A percentile compares a stretch with the other conserved stretches of the same genome.
Conservation (phyloP, 2,888 invertebrate species). For the Scotopteryx bipunctaria region DNA sequence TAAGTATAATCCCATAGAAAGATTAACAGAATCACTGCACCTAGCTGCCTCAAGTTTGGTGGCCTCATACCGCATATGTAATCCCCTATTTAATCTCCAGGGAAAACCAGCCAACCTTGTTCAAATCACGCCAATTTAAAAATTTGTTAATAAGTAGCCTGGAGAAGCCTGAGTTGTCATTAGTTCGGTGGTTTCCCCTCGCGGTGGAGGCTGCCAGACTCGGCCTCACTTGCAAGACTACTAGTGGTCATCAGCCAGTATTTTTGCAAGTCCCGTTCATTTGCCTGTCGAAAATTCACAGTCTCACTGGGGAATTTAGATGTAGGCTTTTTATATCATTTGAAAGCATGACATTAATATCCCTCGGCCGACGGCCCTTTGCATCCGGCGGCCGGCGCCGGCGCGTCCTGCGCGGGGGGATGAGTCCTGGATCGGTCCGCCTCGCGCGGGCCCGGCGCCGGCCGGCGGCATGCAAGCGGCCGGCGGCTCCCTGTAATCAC, state of each 20-base stretch:
- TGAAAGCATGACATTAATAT: conserved; percentile 78
- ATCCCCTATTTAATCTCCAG: conserved; percentile 47
- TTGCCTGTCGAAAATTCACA: conserved; percentile 76
- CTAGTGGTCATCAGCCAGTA: conserved; percentile 64
- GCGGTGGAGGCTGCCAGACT: conserved; percentile 62
- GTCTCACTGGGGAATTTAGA: conserved; percentile 78
- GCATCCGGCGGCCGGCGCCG: conserved; percentile 35
- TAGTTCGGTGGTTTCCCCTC: conserved; percentile 47
- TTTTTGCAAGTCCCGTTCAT: conserved; percentile 77
- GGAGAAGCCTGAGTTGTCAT: background rate
- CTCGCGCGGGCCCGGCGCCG: background rate
- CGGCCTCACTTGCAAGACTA: conserved; percentile 74
- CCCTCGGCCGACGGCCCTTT: conserved; percentile 59
- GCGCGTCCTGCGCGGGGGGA: background rate
- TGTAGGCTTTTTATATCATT: conserved; percentile 78
- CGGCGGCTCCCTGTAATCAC: conserved; percentile 63
- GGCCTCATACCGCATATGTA: conserved; percentile 54
- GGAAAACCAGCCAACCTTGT: conserved; percentile 34
- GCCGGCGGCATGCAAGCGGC: conserved; percentile 47
- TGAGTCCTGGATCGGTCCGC: conserved; percentile 1
- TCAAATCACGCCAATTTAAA: background rate
- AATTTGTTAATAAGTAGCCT: background rate
- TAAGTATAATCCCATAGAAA: conserved; percentile 76
- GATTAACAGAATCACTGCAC: conserved; percentile 76
- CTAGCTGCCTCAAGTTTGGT: conserved; percentile 65